Base-by-base conservation (phyloP, 2,797 vertebrate species). In the Sebastes itinus region DNA sequence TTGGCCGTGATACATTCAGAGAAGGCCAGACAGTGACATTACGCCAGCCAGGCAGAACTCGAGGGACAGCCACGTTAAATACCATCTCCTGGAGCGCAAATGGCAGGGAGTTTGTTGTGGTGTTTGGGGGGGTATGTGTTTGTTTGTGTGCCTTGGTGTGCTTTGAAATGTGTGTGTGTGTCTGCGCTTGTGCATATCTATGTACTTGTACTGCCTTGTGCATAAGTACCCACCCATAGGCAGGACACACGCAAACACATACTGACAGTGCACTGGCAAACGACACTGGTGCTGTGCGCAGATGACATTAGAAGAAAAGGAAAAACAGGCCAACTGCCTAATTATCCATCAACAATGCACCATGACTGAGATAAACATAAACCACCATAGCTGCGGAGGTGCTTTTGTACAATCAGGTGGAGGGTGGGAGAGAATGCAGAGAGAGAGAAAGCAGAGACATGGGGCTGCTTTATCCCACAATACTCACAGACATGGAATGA, bases 11-110 rank as follows among this genome's bases (percentile, higher is more conserved):
- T 87, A 62, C 80, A 86, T 88, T 92, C 85, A 81, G 86, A 86
- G 88, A 90, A 93, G 86, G 90, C 91, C 93, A 95, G 91, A 91
- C 89, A 91, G 82, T 94, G 93, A 93, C 93, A 95, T 94, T 94
- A 90, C 72, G 80, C 83, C 84, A 90, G 85, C 84, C 87, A 90
- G 83, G 81, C 87, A 80, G 77, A 71, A 82, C 92, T 88, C 83
- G 2, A 76, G 91, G 88, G 90, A 87, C 52, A 42, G 78, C 77
- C 54, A 82, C 80, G 90, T 88, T 95, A 95, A 95, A 95, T 94
- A 94, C 88, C 92, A 94, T 74, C 89, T 93, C 90, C 84, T 83
- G 54, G 78, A 92, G 91, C 81, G 74, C 87, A 92, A 93, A 90
- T 92, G 90, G 88, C 91, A 94, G 61, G 22, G 83, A 90, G 80